Evolutionary conservation across 2,797 vertebrate genomes (phyloP), one percentile per base, ranked within the genome.

Genomic region (Sebastes elongatus): DNA sequence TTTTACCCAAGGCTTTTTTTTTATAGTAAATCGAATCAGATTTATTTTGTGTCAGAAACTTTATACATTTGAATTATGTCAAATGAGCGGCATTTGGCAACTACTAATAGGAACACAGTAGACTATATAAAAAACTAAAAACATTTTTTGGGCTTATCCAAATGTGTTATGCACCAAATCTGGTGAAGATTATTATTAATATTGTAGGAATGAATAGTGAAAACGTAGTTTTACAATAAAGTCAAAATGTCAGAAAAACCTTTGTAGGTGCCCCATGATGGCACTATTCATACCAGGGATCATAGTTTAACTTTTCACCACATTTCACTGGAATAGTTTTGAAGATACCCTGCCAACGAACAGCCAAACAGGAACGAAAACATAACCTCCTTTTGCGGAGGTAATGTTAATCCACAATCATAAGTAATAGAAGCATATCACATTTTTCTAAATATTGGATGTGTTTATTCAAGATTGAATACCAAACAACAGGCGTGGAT

Each of bases 61-160:
- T 42, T 42, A 42, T 28, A 0, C 27, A 16, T 42, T 42, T 42
- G 38, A 42, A 16, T 42, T 42, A 16, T 42, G 38, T 42, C 38
- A 42, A 42, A 42, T 42, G 46, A 49, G 7, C 38, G 0, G 0
- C 18, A 20, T 49, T 20, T 49, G 18, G 18, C 18, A 0, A 49
- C 0, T 49, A 49, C 0, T 49, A 7, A 49, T 49, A 20, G 18
- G 1, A 49, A 49, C 46, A 2, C 6, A 49, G 18, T 49, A 16
- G 13, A 7, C 46, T 49, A 49, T 49, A 49, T 42, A 16, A 42
- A 28, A 28, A 28, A 28, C 6, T 1, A 27, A 27, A 28, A 7
- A 28, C 0, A 0, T 30, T 1, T 28, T 28, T 30, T n/a, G 18
- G 59, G 0, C 1, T 30, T 18, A 32, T 33, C 28, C 9, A 35